Evolutionary conservation across 1,140 invertebrate genomes (phyloP), one percentile per base, ranked within the genome.

Genomic region (Pseudomyrmex flavicornis): DNA sequence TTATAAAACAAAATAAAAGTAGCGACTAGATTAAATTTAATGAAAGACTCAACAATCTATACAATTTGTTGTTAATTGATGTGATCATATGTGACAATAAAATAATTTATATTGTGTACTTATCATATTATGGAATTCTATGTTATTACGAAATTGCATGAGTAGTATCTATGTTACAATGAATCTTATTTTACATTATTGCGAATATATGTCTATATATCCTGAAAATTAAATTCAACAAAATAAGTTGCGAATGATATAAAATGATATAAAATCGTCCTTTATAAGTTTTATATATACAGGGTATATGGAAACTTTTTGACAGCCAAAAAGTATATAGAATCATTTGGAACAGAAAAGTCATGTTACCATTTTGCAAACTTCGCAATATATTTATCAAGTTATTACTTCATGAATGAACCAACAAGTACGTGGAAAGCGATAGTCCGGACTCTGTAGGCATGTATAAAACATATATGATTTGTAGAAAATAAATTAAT

Each of bases 1-100:
- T 35, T 35, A 35, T 69, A 61, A 80, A 79, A 72, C 20, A 35
- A n/a, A 80, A 72, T 80, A 72, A 59, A 59, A 72, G 5, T 50
- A 72, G 22, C 76, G 76, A 80, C 76, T 80, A 80, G 76, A 17
- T 72, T 59, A 80, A 80, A 80, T 3, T 80, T 80, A 80, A 12
- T 70, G 66, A 80, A 80, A 80, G 76, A 80, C 66, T 80, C 22
- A 35, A 59, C 35, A 61, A 58, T 69, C 44, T 58, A 79, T 12
- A 80, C 9, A 35, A 69, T 79, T 46, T 69, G 35, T 77, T 20
- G 69, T 20, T 35, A 48, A 22, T 4, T 12, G 17, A 35, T 35
- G 1, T 77, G 50, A 68, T 77, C 46, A 44, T 5, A 54, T 22
- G 17, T 35, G 13, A 68, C 12, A 52, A 9, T 66, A 54, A 44